Evolutionary conservation across 2,113 vertebrate genomes (phyloP), one percentile per base, ranked within the genome.

Genomic region (Neolamprologus longior): DNA sequence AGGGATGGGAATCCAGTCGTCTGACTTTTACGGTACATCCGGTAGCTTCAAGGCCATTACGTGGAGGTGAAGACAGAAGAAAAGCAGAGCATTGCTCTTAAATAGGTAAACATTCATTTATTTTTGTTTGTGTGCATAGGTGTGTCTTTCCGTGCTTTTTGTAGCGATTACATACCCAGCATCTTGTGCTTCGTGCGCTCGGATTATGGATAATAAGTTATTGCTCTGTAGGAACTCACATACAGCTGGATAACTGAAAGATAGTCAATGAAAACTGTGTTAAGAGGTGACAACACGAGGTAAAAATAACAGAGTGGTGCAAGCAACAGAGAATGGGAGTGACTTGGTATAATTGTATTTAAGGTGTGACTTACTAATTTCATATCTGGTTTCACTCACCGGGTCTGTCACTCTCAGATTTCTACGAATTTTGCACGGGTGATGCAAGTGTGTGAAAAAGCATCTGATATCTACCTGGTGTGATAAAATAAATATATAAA

Each of bases 171-270:
- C 98, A 94, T 97, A 99, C 98, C 99, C 99, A 84, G 99, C 99
- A 73, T 99, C 99, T 89, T 99, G 99, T 95, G 99, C 99, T 97
- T 99, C 99, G 10, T 99, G 99, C 82, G 99, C 98, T 97, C 99
- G 97, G 82, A 99, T 99, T 93, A 99, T 98, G 93, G 99, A 99
- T 96, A 99, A 97, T 96, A 99, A 97, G 94, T 99, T 99, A 97
- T 99, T 99, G 97, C 99, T 98, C 97, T 99, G 98, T 96, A 99
- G 97, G 96, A 99, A 99, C 95, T 99, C 99, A 91, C 99, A 99
- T 14, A 99, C 99, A 92, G 99, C 99, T 9, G 98, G 98, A 91
- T 99, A 99, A 97, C 99, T 99, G 96, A 55, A 91, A 89, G 89
- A 90, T 33, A 78, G 57, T 19, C 54, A 81, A 84, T 19, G 66